phyloP scores from a whole-genome alignment of 2,113 vertebrate species.

The Aegithalos caudatus region DNA sequence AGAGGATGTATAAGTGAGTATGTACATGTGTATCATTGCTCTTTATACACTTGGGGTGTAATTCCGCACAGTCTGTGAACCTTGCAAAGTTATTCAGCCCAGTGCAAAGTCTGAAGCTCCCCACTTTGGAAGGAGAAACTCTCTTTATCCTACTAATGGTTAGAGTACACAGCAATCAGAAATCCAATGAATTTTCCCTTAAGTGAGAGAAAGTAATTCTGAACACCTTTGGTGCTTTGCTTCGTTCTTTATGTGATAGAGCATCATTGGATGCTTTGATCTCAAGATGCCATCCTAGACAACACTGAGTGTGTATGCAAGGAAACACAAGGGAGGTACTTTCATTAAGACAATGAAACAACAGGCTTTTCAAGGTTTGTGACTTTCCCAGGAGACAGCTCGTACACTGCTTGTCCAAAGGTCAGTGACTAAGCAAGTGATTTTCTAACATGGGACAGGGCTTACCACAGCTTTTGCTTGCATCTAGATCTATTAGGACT shows the following conservation, averaged over 20 bases:
- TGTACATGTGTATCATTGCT: neutral
- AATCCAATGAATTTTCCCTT: neutral
- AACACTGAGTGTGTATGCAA: neutral
- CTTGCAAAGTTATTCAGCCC: neutral
- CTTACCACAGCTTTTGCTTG: neutral
- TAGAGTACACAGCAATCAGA: neutral
- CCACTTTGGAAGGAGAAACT: neutral
- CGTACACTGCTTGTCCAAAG: neutral
- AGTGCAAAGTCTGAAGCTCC: neutral
- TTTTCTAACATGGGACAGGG: neutral
- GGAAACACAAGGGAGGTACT: neutral
- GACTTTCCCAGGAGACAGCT: neutral
- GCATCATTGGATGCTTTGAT: neutral
- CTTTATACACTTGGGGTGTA: neutral
- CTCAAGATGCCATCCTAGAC: neutral
- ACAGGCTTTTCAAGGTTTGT: neutral
- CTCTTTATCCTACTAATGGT: neutral
- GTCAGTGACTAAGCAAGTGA: neutral
- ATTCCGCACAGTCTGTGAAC: neutral
- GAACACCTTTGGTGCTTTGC: neutral
- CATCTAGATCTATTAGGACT: neutral
- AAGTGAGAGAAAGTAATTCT: neutral
- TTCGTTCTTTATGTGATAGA: neutral
- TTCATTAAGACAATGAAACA: neutral
- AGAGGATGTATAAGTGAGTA: neutral